A percentile compares a stretch with the other conserved stretches of the same genome.
Evolutionary conservation across 2,113 vertebrate genomes (phyloP).

Genomic region (Plestiodon gilberti): DNA sequence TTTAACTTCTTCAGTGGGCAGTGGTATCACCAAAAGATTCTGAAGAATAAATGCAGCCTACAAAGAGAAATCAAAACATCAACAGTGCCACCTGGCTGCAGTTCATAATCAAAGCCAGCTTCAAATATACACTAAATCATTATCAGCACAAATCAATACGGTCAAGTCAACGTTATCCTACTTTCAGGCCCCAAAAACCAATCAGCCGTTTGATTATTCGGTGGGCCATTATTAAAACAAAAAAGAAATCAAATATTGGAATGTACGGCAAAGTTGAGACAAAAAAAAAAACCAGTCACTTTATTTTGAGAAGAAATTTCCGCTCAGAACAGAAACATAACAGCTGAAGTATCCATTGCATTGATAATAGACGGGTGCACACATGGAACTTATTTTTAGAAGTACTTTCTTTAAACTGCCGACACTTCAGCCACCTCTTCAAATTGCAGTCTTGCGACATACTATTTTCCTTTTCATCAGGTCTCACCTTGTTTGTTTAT

Average conservation of each 20-base stretch:
- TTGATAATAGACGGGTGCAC: not conserved
- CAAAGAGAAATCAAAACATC: slow-evolving; percentile 71
- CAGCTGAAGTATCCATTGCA: not conserved
- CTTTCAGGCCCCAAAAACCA: not conserved
- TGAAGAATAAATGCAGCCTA: slow-evolving; percentile 96
- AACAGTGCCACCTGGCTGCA: slow-evolving; percentile 84
- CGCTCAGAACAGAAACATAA: not conserved
- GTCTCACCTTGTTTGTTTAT: not conserved
- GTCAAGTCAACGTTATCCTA: not conserved
- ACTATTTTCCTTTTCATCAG: not conserved
- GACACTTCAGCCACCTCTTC: not conserved
- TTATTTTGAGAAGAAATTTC: not conserved
- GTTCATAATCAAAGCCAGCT: slow-evolving; percentile 32
- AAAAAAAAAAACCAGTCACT: not conserved
- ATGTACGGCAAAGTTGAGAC: not conserved
- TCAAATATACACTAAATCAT: slow-evolving; percentile 2
- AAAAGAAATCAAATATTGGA: not conserved
- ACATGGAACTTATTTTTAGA: not conserved
- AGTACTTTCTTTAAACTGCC: not conserved
- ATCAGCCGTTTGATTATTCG: not conserved
- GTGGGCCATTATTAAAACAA: not conserved
- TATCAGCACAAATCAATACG: not conserved
- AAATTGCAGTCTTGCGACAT: not conserved
- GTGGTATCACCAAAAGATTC: slow-evolving; percentile 93
- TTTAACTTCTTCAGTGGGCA: slow-evolving; percentile 85